Evolutionary conservation across 1,140 invertebrate genomes (phyloP).

Genomic region (Meloidogyne hapla): DNA sequence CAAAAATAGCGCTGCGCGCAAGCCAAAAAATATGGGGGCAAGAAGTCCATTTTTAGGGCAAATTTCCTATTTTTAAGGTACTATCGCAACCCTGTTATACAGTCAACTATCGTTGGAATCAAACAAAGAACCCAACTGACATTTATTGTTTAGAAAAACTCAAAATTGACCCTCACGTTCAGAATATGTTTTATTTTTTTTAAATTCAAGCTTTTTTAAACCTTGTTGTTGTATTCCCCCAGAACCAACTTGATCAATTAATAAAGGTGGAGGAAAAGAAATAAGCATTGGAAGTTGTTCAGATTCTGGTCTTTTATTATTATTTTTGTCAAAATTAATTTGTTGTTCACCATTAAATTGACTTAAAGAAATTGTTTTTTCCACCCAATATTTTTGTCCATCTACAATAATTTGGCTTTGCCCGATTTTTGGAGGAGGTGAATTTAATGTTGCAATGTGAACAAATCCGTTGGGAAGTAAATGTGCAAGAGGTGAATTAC

Average conservation of each 20-base stretch:
- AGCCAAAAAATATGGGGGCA: too few species aligned
- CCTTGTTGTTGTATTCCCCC: neutral
- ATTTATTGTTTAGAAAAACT: too few species aligned
- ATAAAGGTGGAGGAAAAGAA: neutral
- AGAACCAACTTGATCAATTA: neutral
- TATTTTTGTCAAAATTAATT: neutral
- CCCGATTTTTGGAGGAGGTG: neutral
- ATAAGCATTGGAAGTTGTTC: neutral
- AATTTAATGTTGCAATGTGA: slow-evolving; percentile 19
- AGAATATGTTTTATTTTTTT: too few species aligned
- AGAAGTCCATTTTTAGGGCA: too few species aligned
- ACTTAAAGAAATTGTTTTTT: slow-evolving; percentile 10
- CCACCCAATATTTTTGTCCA: slow-evolving; percentile 12
- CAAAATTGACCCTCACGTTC: too few species aligned
- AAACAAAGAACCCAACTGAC: too few species aligned
- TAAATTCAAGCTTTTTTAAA: too few species aligned
- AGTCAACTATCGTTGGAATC: too few species aligned
- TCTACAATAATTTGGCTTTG: slow-evolving; percentile 7
- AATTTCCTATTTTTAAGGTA: too few species aligned
- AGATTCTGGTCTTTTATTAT: slow-evolving; percentile 3
- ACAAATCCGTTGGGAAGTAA: slow-evolving; percentile 12
- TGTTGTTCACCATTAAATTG: too few species aligned
- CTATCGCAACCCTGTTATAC: too few species aligned
- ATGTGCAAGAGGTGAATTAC: neutral
- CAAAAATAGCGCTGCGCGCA: too few species aligned